Evolutionary conservation across 2,797 vertebrate genomes (phyloP).

Genomic region (Notolepis coatsorum): DNA sequence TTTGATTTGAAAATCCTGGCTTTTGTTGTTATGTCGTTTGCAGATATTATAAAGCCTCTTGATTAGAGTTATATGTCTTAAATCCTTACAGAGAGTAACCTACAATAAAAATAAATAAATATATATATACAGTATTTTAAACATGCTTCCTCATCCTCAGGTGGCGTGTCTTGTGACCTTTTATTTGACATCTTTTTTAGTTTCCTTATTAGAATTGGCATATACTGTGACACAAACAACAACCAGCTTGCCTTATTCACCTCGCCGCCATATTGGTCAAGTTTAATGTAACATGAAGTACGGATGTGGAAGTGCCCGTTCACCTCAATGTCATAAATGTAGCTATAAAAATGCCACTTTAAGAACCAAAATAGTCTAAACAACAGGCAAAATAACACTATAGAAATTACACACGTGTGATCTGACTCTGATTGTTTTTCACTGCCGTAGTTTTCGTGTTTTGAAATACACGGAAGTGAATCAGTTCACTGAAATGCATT

Average conservation of each 20-base stretch:
- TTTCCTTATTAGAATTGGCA: constrained; percentile 32
- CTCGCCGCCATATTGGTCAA: too few relatives aligned
- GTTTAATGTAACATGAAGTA: constrained; percentile 11
- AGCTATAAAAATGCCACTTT: too few relatives aligned
- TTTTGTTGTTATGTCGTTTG: constrained; percentile 39
- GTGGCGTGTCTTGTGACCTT: not conserved
- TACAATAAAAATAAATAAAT: not conserved
- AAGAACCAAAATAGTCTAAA: too few relatives aligned
- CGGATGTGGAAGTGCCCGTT: too few relatives aligned
- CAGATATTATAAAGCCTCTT: constrained; percentile 43
- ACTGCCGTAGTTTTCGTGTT: too few relatives aligned
- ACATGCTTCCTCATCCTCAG: not conserved
- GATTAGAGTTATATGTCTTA: constrained; percentile 34
- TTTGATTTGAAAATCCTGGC: constrained; percentile 29
- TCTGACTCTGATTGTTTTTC: too few relatives aligned
- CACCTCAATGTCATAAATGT: too few relatives aligned
- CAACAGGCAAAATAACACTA: too few relatives aligned
- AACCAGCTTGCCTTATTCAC: constrained; percentile 37
- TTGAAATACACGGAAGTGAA: too few relatives aligned
- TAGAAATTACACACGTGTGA: too few relatives aligned
- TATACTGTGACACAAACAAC: constrained; percentile 63
- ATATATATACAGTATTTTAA: too few relatives aligned
- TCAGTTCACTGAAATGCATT: too few relatives aligned
- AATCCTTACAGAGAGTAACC: constrained; percentile 21
- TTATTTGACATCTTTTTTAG: not conserved